Evolutionary conservation across 2,888 invertebrate species (phyloP), one percentile per base, ranked within the genome.

Genomic region (Ectemnius cavifrons): DNA sequence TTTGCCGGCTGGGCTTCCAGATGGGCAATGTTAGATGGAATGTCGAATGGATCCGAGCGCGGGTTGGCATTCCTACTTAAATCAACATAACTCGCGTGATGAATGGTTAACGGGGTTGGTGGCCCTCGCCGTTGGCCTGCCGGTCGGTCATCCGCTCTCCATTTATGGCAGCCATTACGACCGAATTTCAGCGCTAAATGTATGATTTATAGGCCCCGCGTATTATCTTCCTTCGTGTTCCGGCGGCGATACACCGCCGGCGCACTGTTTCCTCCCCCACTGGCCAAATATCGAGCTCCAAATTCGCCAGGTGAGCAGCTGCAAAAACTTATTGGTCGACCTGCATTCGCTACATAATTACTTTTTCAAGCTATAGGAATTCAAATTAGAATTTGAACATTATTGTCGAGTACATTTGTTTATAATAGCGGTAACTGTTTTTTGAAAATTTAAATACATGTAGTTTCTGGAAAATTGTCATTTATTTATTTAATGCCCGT

Each of bases 51-150:
- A 83, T 78, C 75, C 73, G 75, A 64, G 52, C 61, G 72, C 78
- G 77, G 71, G 52, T 76, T 77, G 79, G 82, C 79, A 79, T 84
- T 81, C 82, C 84, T 86, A 86, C 86, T 86, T 85, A 86, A 86
- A 86, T 86, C 86, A 86, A 85, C 85, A 85, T 86, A 86, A 86
- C 85, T 80, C 82, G 82, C 75, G 82, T 82, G 83, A 83, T 83
- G 84, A 84, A 84, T 83, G 83, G 84, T 82, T 84, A 83, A 84
- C 84, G 75, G 37, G 37, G 37, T 37, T 37, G 37, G 8, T 37
- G 37, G 37, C 8, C 6, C 37, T 8, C 6, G 37, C 37, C 37
- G 8, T 8, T 37, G 84, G 84, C 58, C 71, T 74, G 72, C 76
- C 56, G 60, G 73, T 66, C 65, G 71, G 62, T 73, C 84, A 84